Base-by-base conservation (phyloP, 2,113 vertebrate species). In the Uria lomvia region DNA sequence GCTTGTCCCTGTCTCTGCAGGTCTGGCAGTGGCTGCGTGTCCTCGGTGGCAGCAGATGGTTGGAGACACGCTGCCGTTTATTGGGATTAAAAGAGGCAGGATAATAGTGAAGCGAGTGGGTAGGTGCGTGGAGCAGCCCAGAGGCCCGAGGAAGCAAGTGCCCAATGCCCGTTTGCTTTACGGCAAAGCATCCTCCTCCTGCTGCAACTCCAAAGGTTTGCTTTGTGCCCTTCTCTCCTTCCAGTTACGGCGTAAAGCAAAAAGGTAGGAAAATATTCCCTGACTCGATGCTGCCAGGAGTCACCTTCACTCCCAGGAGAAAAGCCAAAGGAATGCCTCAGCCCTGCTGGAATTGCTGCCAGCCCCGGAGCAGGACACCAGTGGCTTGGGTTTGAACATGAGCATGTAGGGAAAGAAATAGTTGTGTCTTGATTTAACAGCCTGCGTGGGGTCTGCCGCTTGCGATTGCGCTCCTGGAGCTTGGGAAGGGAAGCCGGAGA, bases 81-180 rank as follows among this genome's bases (percentile, higher is more conserved):
- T 19, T 27, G 49, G 8, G 49, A 45, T 73, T 9, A 26, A 45
- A 43, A 75, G 21, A 72, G 27, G 47, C 43, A 29, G 58, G 24
- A 59, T 10, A 8, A 1, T 1, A 17, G 65, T 3, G 50, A 36
- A 77, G 52, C 13, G 5, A 14, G 59, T 9, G 21, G 42, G 67
- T 9, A 8, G 56, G 84, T 12, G 6, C 3, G 10, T 3, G 7
- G 77, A 73, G 55, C 74, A 75, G 27, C 49, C 30, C 52, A 10
- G 70, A 74, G 45, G 68, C 2, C 17, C 43, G 56, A 30, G 49
- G 29, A 11, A 18, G 30, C 21, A 53, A 32, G 56, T 6, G 21
- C 36, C 40, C 5, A 2, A 2, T 14, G 32, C 21, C 36, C 8
- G 0, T 62, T 34, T 14, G 43, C 66, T 75, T 40, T 8, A 10